Evolutionary conservation across 2,888 invertebrate species (phyloP), one percentile per base, ranked within the genome.

Genomic region (Drepanosiphum platanoidis): DNA sequence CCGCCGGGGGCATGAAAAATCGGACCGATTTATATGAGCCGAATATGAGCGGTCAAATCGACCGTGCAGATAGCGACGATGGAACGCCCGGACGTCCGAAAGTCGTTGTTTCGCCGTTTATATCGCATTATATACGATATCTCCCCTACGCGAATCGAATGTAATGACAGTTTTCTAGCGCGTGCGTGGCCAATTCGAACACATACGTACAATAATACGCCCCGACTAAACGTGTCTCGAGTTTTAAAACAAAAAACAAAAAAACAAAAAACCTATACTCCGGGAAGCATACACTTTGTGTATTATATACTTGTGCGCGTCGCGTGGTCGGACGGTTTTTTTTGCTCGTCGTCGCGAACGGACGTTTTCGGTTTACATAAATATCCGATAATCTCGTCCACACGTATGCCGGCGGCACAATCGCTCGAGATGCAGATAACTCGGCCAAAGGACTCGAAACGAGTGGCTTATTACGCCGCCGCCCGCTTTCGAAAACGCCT

Each of bases 71-170:
- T 84, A 84, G 66, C 46, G 46, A 64, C 64, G 36, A 75, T 52
- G 75, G 72, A 34, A 75, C 36, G 52, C 75, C n/a, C 83, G 83
- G 83, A 84, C 66, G 46, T 84, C 83, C 83, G 83, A 84, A 84
- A 84, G 83, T 75, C 83, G 83, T 84, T 84, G 81, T 75, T 84
- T 84, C 83, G 74, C 83, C 75, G 75, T 84, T 83, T 83, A 83
- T 83, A 74, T 83, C 74, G 72, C 74, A 83, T 83, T 83, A 83
- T 74, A 83, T 74, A 74, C 64, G 61, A 42, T n/a, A n/a, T n/a
- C n/a, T 36, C 39, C 30, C 36, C n/a, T 32, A 46, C 9, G 58
- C 42, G 72, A 74, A 82, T 82, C 82, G 64, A 74, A 74, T 52
- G 30, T 74, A 82, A 82, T 64, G 82, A 72, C 72, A 74, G 74